Evolutionary conservation across 2,797 vertebrate genomes (phyloP).

Genomic region (Synaphobranchus kaupii): DNA sequence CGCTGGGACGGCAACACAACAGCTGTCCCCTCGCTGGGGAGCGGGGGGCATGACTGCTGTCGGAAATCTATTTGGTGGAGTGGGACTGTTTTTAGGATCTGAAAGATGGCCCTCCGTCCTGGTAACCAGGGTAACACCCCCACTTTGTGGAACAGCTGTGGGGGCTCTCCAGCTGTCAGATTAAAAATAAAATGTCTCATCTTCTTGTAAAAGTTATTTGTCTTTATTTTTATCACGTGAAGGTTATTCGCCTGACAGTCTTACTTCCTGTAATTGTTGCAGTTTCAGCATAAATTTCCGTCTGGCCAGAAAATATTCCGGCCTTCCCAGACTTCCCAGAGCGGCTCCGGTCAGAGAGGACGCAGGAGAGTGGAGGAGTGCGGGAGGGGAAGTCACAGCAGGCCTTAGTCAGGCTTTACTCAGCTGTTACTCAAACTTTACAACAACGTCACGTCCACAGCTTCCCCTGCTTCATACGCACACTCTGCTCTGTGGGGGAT

Average conservation of each 20-base stretch:
- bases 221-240: constrained; percentile 11
- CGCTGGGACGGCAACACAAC: background rate
- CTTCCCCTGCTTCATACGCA: no score
- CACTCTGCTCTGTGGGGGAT: background rate
- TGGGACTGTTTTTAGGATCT: background rate
- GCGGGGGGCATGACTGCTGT: background rate
- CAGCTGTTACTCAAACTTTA: background rate
- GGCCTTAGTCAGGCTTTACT: background rate
- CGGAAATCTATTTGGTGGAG: background rate
- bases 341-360: background rate
- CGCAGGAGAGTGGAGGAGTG: no score
- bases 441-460: background rate
- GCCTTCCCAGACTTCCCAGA: background rate
- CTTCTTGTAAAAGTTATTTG: background rate
- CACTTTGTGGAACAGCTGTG: background rate
- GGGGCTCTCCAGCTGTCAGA: background rate
- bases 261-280: background rate
- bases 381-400: background rate
- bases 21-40: background rate
- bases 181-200: background rate
- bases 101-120: background rate
- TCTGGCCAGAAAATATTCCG: background rate
- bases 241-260: background rate
- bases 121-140: background rate
- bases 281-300: background rate